Percentiles rank a stretch among this genome's conserved stretches.
Evolutionary conservation across 1,140 invertebrate genomes (phyloP).

Genomic region (Drosophila bifasciata): DNA sequence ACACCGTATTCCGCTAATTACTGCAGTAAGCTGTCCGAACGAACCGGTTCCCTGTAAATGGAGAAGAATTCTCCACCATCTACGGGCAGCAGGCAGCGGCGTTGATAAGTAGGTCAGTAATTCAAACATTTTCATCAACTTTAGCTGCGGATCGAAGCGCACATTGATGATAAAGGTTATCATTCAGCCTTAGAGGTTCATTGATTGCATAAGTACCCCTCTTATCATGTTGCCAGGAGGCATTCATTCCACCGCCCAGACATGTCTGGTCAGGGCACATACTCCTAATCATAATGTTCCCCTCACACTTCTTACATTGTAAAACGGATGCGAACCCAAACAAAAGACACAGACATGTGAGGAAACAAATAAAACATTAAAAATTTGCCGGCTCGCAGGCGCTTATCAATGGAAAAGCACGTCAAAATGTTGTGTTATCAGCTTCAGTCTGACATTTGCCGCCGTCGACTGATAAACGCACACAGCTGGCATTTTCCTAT

Average conservation of each 20-base stretch:
- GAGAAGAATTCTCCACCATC: constrained; percentile 31
- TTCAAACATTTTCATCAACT: constrained; percentile 23
- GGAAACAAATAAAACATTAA: constrained; percentile 17
- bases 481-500: constrained; percentile 25
- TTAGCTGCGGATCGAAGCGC: constrained; percentile 3
- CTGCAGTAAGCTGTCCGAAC: not conserved
- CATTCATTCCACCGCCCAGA: constrained; percentile 7
- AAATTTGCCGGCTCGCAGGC: constrained; percentile 39
- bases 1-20: constrained; percentile 39
- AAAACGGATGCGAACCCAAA: constrained; percentile 29
- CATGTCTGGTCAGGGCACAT: constrained; percentile 36
- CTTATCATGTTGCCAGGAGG: constrained; percentile 42
- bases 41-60: constrained; percentile 59
- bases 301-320: constrained; percentile 40
- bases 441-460: constrained; percentile 60
- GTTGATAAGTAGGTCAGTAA: constrained; percentile 70
- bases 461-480: constrained; percentile 52
- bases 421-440: constrained; percentile 50
- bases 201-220: constrained; percentile 37
- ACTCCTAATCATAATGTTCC: constrained; percentile 29
- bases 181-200: constrained; percentile 27
- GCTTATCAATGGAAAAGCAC: constrained; percentile 31
- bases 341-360: not conserved
- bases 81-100: not conserved
- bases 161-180: constrained; percentile 38